Conservation (phyloP, 2,888 invertebrate genomes). For the Zeuzera pyrina region DNA sequence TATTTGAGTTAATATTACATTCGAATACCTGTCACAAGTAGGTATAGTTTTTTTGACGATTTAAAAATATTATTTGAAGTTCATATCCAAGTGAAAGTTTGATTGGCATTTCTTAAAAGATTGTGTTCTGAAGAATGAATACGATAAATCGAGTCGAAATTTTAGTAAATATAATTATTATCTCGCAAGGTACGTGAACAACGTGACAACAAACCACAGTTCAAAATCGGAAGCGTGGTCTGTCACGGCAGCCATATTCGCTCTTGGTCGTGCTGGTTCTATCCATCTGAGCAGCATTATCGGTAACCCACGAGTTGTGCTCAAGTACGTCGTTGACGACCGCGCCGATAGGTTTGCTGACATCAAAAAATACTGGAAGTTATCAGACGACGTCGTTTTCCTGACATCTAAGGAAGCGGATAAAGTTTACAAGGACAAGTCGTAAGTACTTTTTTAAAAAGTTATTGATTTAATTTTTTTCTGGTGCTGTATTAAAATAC, state of each 20-base stretch:
- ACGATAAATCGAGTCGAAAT: too few relatives aligned
- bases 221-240: constrained; percentile 24
- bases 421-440: constrained; percentile 64
- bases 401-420: constrained; percentile 59
- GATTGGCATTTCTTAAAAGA: too few relatives aligned
- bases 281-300: constrained; percentile 70
- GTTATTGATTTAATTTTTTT: neutral
- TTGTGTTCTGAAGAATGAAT: too few relatives aligned
- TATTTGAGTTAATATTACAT: too few relatives aligned
- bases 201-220: constrained; percentile 35
- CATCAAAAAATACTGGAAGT: constrained; percentile 62
- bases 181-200: constrained; percentile 49
- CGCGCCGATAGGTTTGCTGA: constrained; percentile 47
- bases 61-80: too few relatives aligned
- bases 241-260: constrained; percentile 69
- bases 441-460: constrained; percentile 36
- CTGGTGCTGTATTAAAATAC: neutral
- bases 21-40: too few relatives aligned
- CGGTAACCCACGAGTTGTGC: constrained; percentile 52
- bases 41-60: too few relatives aligned
- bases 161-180: too few relatives aligned
- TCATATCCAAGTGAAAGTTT: too few relatives aligned
- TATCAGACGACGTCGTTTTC: constrained; percentile 53
- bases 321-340: constrained; percentile 74
- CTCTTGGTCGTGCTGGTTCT: constrained; percentile 74